Conservation (phyloP, 2,113 vertebrate species). For the Calyptommatus sinebrachiatus region DNA sequence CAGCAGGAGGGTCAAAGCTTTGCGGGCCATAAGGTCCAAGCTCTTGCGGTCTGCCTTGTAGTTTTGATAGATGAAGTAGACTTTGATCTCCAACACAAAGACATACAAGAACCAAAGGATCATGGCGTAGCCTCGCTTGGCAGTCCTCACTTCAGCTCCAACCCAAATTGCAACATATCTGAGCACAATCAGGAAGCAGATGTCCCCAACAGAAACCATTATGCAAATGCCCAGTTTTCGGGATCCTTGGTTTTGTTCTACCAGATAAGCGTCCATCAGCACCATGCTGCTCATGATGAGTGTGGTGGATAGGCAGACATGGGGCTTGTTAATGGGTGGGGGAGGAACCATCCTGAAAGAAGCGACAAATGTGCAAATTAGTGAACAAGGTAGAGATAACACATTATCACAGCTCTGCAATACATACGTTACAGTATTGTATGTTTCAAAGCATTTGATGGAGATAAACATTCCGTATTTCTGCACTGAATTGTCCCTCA, state of each 20-base stretch:
- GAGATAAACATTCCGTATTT: not conserved
- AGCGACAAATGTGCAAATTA: constrained; percentile 41
- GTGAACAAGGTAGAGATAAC: constrained; percentile 13
- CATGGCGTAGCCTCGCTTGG: constrained; percentile 83
- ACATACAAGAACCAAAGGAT: constrained; percentile 84
- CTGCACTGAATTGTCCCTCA: not conserved
- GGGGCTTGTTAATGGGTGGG: constrained; percentile 68
- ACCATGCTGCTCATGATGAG: constrained; percentile 84
- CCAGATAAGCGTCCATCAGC: constrained; percentile 80
- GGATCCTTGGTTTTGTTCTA: constrained; percentile 82
- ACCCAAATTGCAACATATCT: constrained; percentile 82
- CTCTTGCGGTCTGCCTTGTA: constrained; percentile 85
- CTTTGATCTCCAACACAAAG: constrained; percentile 81
- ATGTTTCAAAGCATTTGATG: not conserved
- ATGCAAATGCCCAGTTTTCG: constrained; percentile 66
- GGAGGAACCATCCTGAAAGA: constrained; percentile 59
- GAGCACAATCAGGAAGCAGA: constrained; percentile 84
- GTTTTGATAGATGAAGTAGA: constrained; percentile 88
- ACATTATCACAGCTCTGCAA: not conserved
- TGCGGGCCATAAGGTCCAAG: constrained; percentile 82
- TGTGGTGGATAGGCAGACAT: constrained; percentile 75
- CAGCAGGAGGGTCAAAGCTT: constrained; percentile 78
- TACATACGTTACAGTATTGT: not conserved
- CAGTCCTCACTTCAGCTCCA: constrained; percentile 83
- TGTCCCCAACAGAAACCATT: constrained; percentile 76